Evolutionary conservation across 2,113 vertebrate species (phyloP).

Genomic region (Gobiocypris rarus): DNA sequence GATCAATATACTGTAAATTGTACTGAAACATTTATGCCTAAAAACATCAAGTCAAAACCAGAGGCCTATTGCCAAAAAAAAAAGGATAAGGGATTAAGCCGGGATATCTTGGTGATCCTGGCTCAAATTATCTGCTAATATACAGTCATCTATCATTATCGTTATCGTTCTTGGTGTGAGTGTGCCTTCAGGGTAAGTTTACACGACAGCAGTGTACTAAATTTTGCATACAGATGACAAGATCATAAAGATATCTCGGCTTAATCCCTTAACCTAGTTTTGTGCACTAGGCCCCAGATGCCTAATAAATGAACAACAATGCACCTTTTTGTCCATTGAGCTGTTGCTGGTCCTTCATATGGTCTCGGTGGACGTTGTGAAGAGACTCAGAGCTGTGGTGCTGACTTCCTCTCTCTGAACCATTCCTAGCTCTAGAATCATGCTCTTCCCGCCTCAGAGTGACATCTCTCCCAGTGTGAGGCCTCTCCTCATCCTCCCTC

Average conservation of each 20-base stretch:
- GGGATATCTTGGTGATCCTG: no score
- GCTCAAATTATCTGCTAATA: no score
- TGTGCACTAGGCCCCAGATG: no score
- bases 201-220: no score
- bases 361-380: conserved; percentile 33
- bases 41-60: not conserved
- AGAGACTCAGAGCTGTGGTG: conserved; percentile 58
- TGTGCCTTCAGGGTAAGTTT: no score
- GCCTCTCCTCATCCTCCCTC: conserved; percentile 64
- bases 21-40: not conserved
- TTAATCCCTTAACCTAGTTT: no score
- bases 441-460: conserved; percentile 52
- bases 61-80: no score
- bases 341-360: conserved; percentile 38
- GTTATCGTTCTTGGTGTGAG: no score
- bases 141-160: no score
- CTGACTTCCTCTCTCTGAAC: conserved; percentile 64
- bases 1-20: not conserved
- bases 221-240: no score
- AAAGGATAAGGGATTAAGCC: no score
- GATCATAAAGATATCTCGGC: no score
- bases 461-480: conserved; percentile 56
- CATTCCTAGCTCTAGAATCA: conserved; percentile 50
- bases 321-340: conserved; percentile 70
- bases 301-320: not conserved